Conservation (phyloP, 2,888 invertebrate species). For the Parnassius glacialis region DNA sequence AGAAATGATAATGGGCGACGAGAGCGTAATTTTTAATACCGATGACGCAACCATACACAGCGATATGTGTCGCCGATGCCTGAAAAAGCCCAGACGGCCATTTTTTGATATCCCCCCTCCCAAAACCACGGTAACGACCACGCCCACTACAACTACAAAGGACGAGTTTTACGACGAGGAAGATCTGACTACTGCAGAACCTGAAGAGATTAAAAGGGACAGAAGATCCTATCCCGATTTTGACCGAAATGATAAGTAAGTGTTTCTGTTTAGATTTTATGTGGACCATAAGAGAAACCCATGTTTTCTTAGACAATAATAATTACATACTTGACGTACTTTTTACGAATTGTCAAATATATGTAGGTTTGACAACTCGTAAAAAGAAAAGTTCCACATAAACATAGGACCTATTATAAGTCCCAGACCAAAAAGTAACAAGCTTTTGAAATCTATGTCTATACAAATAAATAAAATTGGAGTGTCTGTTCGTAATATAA, state of each 20-base stretch:
- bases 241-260: constrained; percentile 35
- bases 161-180: constrained; percentile 35
- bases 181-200: constrained; percentile 34
- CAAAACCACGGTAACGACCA: constrained; percentile 30
- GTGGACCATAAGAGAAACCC: too few species aligned
- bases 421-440: too few species aligned
- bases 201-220: constrained; percentile 34
- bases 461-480: too few species aligned
- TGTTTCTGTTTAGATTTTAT: background rate
- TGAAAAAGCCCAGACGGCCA: constrained; percentile 37
- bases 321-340: too few species aligned
- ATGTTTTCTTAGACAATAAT: too few species aligned
- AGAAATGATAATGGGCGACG: constrained; percentile 86
- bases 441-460: too few species aligned
- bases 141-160: constrained; percentile 31
- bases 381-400: too few species aligned
- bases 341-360: too few species aligned
- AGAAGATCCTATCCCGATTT: constrained; percentile 38
- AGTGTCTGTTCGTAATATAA: too few species aligned
- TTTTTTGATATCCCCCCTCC: constrained; percentile 28
- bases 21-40: constrained; percentile 52
- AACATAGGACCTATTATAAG: too few species aligned
- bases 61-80: constrained; percentile 46
- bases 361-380: too few species aligned
- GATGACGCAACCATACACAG: constrained; percentile 38